phyloP scores from a whole-genome alignment of 2,797 vertebrate genomes.

The Tiaroga cobitis region DNA sequence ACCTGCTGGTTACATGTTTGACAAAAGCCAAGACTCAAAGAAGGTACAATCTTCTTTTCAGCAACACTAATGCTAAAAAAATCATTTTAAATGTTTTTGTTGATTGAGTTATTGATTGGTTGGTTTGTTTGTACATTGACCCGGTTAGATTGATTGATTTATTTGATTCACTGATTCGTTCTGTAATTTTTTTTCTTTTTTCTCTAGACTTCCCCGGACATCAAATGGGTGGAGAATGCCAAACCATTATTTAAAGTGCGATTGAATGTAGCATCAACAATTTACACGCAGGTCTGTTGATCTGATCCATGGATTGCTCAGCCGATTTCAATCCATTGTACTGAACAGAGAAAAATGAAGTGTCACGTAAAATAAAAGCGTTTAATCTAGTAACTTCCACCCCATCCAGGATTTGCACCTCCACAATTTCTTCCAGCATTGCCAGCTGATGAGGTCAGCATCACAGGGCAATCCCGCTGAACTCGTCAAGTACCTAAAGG shows the following conservation, averaged over 20 bases:
- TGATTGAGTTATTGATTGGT: neutral
- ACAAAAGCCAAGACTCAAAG: slow-evolving; percentile 79
- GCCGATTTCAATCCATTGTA: neutral
- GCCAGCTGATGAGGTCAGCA: slow-evolving; percentile 85
- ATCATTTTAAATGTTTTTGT: neutral
- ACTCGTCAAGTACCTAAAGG: slow-evolving; percentile 95
- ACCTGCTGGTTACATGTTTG: slow-evolving; percentile 86
- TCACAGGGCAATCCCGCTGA: slow-evolving; percentile 86
- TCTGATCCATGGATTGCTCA: neutral
- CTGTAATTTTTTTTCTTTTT: neutral
- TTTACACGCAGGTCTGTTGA: slow-evolving; percentile 88
- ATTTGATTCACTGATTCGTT: neutral
- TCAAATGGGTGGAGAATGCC: slow-evolving; percentile 95
- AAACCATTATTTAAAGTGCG: slow-evolving; percentile 92
- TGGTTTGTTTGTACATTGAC: neutral
- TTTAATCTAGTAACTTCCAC: slow-evolving; percentile 34
- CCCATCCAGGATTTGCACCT: slow-evolving; percentile 89
- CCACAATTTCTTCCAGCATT: slow-evolving; percentile 95
- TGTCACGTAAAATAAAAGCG: neutral
- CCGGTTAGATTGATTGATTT: neutral
- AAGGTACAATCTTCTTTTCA: slow-evolving; percentile 74
- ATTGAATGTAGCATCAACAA: slow-evolving; percentile 88
- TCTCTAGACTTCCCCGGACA: slow-evolving; percentile 79
- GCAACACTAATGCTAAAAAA: neutral
- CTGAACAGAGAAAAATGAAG: neutral